A percentile compares a stretch with the other conserved stretches of the same genome.
These are phyloP conservation scores for Nymphicus hollandicus DNA, from an alignment of 2,113 vertebrate species.

Conservation along the genomic window DNA sequence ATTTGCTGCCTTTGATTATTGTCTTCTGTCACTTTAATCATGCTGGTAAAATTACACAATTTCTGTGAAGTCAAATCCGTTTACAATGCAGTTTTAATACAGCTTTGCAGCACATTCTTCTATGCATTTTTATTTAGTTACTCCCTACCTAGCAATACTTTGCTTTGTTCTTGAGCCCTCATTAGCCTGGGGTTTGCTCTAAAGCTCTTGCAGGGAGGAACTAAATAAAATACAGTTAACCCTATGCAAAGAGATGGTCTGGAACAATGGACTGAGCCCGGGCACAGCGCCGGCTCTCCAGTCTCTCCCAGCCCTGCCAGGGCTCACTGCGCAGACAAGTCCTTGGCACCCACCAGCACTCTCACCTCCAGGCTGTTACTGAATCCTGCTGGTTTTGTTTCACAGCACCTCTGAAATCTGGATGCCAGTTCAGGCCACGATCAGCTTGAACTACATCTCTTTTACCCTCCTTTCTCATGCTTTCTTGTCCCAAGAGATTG, in stretches of 20 bases:
- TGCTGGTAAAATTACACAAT: slow-evolving; percentile 59
- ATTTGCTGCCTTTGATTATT: slow-evolving; percentile 64
- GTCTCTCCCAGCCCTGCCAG: background rate
- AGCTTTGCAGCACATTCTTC: slow-evolving; percentile 42
- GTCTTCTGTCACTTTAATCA: slow-evolving; percentile 70
- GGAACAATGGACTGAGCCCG: background rate
- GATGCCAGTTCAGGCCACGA: fast-evolving
- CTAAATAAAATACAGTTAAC: slow-evolving; percentile 2
- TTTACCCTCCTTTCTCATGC: background rate
- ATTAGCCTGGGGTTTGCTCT: slow-evolving; percentile 62
- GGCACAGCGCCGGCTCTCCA: background rate
- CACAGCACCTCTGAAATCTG: background rate
- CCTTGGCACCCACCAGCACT: background rate
- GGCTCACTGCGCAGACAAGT: background rate
- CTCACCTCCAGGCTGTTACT: background rate
- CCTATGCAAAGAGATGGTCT: slow-evolving; percentile 9
- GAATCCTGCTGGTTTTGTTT: background rate
- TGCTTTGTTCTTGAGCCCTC: slow-evolving; percentile 64
- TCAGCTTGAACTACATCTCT: background rate
- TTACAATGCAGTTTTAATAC: slow-evolving; percentile 63
- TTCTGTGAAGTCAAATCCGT: slow-evolving; percentile 67
- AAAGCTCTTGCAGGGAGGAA: slow-evolving; percentile 51
- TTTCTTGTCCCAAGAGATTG: background rate
- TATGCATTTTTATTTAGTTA: slow-evolving; percentile 59
- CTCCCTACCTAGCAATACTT: slow-evolving; percentile 60